Evolutionary conservation across 2,888 invertebrate species (phyloP), one percentile per base, ranked within the genome.

Genomic region (Rhaphigaster nebulosa): DNA sequence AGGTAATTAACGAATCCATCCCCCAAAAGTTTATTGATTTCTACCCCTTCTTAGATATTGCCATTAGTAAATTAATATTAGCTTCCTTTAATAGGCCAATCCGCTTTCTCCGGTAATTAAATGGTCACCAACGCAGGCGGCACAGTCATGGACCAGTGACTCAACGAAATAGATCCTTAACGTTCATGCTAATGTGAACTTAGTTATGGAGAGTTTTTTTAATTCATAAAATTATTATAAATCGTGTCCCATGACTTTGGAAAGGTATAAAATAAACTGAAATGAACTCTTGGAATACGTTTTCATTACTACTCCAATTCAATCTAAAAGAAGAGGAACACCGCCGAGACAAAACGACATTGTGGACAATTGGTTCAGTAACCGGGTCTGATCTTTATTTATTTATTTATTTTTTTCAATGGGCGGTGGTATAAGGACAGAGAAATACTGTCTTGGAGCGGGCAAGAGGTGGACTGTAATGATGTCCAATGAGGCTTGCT

Each of bases 401-500:
- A n/a, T 60, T 29, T 65, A 65, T 65, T 65, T 65, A 15, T 38
- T 76, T 76, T 76, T 76, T 76, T 38, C 70, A 76, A 76, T 76
- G 38, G 38, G 38, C 4, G 1, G 3, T 0, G 38, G 34, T 76
- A 38, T 76, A 76, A 76, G 70, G 70, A n/a, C 20, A 38, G 70
- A 76, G 34, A 38, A 76, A 76, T 76, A 76, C 18, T n/a, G 26
- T 45, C 13, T 6, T 50, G 45, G 26, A 84, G n/a, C 41, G 41
- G n/a, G n/a, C 70, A 76, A 76, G 70, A 84, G 84, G 84, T 84
- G 84, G 45, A 50, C 84, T 84, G 41, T 84, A 84, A 84, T 84
- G 84, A 84, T 84, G 84, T 50, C 84, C 84, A 84, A 84, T 84
- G 84, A 84, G 84, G 84, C 45, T 84, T 84, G 84, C 45, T 84